phyloP scores from a whole-genome alignment of 2,888 invertebrate species.

The Listrodromus nycthemerus region DNA sequence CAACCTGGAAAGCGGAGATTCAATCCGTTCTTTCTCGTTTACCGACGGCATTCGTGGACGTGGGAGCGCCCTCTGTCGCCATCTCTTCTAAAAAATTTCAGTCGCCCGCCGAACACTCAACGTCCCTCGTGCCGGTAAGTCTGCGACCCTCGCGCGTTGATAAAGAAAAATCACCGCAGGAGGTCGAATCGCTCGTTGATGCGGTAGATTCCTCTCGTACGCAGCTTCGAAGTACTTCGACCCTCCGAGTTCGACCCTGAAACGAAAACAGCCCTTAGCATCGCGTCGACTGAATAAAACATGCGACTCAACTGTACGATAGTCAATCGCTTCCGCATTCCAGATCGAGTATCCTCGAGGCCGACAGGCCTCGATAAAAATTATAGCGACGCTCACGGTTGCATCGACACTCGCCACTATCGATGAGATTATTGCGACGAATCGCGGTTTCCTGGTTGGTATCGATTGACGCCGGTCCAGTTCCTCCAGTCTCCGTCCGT shows the following conservation, averaged over 20 bases:
- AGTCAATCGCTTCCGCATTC: neutral
- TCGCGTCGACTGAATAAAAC: neutral
- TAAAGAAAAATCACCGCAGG: slow-evolving; percentile 10
- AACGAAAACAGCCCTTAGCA: neutral
- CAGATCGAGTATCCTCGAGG: neutral
- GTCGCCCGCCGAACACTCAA: neutral
- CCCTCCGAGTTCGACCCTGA: slow-evolving; percentile 1
- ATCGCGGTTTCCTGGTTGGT: slow-evolving; percentile 40
- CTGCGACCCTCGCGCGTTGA: neutral
- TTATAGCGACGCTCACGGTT: neutral
- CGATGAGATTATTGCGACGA: slow-evolving; percentile 28
- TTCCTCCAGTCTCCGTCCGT: slow-evolving; percentile 51
- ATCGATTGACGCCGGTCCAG: slow-evolving; percentile 60
- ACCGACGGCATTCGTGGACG: neutral
- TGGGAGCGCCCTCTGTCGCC: neutral
- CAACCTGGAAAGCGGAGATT: neutral
- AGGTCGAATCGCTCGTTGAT: slow-evolving; percentile 13
- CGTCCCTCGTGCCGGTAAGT: slow-evolving; percentile 13
- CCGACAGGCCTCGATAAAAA: neutral
- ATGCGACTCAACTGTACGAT: neutral
- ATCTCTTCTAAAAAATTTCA: slow-evolving; percentile 18
- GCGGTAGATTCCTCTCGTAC: neutral
- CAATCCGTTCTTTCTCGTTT: neutral
- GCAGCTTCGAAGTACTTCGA: slow-evolving; percentile 6
- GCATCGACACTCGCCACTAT: neutral